phyloP scores from a whole-genome alignment of 2,888 invertebrate species.

The Cordilura impudica region DNA sequence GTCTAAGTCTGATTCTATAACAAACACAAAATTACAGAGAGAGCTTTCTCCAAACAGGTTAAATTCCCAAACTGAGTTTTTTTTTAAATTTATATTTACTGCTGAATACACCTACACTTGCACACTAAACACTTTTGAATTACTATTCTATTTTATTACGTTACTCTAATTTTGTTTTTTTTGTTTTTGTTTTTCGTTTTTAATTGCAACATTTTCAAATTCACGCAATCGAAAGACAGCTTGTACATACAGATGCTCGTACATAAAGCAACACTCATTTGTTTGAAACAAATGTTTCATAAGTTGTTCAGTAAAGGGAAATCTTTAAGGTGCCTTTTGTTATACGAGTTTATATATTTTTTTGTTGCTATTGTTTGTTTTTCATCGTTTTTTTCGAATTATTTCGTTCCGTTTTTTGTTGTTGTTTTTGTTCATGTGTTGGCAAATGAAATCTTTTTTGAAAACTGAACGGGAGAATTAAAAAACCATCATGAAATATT shows the following conservation, averaged over 20 bases:
- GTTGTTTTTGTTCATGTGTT: too few relatives aligned
- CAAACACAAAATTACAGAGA: too few relatives aligned
- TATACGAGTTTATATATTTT: not conserved
- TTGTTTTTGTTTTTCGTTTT: not conserved
- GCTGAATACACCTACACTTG: not conserved
- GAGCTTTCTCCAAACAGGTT: not conserved
- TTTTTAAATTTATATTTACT: not conserved
- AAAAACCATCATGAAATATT: constrained; percentile 33
- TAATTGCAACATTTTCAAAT: constrained; percentile 50
- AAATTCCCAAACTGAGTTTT: not conserved
- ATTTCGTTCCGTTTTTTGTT: constrained; percentile 13
- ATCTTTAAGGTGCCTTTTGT: constrained; percentile 29
- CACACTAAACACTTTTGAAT: not conserved
- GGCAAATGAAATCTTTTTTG: constrained; percentile 15
- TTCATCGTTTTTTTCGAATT: constrained; percentile 27
- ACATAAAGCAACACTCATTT: not conserved
- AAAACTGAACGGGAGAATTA: not conserved
- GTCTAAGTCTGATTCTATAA: not conserved
- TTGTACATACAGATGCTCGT: too few relatives aligned
- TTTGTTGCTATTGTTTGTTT: constrained; percentile 10
- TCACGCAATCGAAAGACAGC: constrained; percentile 49
- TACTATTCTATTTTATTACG: not conserved
- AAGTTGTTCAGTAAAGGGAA: constrained; percentile 42
- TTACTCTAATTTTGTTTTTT: not conserved
- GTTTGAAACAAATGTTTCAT: constrained; percentile 45